These are phyloP conservation scores for Scolopax bukidnonensis DNA, from an alignment of 2,797 vertebrate species.

Conservation along the genomic window DNA sequence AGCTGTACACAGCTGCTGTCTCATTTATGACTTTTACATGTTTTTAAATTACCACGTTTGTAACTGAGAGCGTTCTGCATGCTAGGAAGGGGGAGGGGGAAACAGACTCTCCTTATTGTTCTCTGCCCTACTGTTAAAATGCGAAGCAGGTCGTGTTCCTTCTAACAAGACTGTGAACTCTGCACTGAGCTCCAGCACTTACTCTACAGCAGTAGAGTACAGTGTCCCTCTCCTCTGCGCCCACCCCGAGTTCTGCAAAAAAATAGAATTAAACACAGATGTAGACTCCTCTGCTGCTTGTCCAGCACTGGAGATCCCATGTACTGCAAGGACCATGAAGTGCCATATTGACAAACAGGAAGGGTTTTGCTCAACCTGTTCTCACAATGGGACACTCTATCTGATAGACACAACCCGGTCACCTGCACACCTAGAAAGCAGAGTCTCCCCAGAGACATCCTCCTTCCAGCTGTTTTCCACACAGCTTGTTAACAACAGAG, in stretches of 20 bases:
- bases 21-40: conserved; percentile 79
- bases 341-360: background rate
- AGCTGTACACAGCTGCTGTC: conserved; percentile 68
- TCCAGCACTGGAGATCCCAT: background rate
- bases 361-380: accelerated
- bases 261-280: background rate
- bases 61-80: conserved; percentile 15
- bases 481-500: background rate
- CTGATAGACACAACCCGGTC: background rate
- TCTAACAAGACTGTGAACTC: background rate
- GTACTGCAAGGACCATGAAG: background rate
- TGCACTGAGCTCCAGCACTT: background rate
- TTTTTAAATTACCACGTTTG: conserved; percentile 78
- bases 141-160: background rate
- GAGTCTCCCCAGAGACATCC: background rate
- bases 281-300: background rate
- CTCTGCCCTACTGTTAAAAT: background rate
- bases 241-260: background rate
- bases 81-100: background rate
- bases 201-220: background rate
- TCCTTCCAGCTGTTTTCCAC: background rate
- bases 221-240: background rate
- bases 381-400: background rate
- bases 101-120: background rate
- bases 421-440: background rate